phyloP scores from a whole-genome alignment of 2,888 invertebrate species.

The Drosophila cognata region DNA sequence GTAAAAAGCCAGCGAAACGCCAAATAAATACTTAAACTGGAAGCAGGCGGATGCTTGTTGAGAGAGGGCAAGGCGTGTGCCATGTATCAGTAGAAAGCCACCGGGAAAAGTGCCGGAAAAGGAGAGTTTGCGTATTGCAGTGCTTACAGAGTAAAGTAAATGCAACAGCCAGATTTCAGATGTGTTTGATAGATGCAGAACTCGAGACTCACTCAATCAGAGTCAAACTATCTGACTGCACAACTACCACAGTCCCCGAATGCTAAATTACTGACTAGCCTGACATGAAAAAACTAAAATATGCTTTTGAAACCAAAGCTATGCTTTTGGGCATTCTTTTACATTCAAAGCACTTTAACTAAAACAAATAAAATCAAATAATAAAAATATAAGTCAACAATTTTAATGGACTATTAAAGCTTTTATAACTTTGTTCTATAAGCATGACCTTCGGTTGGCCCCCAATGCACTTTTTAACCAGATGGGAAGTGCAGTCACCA shows the following conservation, averaged over 20 bases:
- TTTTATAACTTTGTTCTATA: too few relatives aligned
- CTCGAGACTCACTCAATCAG: constrained; percentile 13
- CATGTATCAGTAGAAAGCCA: neutral
- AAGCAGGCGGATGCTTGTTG: constrained; percentile 3
- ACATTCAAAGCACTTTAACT: neutral
- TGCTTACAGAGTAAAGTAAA: constrained; percentile 56
- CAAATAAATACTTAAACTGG: constrained; percentile 64
- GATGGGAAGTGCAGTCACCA: neutral
- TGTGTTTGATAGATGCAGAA: constrained; percentile 13
- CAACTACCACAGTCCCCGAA: neutral
- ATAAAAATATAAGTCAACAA: neutral
- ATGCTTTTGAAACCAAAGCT: neutral
- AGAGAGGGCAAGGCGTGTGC: neutral
- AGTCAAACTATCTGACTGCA: neutral
- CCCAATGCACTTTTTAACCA: neutral
- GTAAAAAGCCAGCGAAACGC: constrained; percentile 59
- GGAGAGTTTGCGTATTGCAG: constrained; percentile 18
- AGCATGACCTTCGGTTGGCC: neutral
- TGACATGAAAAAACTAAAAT: neutral
- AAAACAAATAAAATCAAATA: neutral
- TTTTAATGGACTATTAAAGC: neutral
- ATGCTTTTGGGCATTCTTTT: neutral
- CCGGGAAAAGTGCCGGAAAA: constrained; percentile 12
- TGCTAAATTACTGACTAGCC: too few relatives aligned
- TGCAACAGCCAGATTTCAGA: constrained; percentile 51